Percentiles rank a stretch among this genome's conserved stretches.
Conservation (phyloP, 2,113 vertebrate species). For the Rutilus rutilus region DNA sequence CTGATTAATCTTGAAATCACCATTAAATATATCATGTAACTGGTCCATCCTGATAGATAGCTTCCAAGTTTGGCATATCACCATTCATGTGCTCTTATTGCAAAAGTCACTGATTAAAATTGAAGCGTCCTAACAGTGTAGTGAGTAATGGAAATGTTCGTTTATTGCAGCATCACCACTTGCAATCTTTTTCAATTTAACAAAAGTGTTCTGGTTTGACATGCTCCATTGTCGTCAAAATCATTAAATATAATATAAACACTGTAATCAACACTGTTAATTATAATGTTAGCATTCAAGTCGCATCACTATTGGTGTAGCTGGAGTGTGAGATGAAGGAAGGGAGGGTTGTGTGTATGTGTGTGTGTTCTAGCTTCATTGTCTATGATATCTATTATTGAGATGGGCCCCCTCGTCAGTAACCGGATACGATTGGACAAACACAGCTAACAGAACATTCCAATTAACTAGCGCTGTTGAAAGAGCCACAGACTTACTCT, state of each 20-base stretch:
- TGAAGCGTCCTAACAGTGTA: neutral
- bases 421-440: constrained; percentile 64
- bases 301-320: neutral
- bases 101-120: neutral
- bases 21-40: neutral
- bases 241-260: neutral
- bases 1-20: neutral
- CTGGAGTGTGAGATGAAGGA: neutral
- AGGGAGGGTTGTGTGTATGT: constrained; percentile 17
- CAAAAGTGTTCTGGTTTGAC: neutral
- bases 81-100: neutral
- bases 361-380: constrained; percentile 53
- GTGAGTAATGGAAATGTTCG: neutral
- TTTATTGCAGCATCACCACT: neutral
- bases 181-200: neutral
- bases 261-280: neutral
- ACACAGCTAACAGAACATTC: constrained; percentile 60
- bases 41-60: neutral
- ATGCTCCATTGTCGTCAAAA: neutral
- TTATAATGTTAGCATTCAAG: neutral
- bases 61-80: neutral
- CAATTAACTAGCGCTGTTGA: constrained; percentile 61
- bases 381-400: constrained; percentile 69
- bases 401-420: constrained; percentile 64
- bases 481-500: constrained; percentile 21